A percentile compares a stretch with the other conserved stretches of the same genome.
Conservation (phyloP, 1,140 invertebrate species). For the Leguminivora glycinivorella region DNA sequence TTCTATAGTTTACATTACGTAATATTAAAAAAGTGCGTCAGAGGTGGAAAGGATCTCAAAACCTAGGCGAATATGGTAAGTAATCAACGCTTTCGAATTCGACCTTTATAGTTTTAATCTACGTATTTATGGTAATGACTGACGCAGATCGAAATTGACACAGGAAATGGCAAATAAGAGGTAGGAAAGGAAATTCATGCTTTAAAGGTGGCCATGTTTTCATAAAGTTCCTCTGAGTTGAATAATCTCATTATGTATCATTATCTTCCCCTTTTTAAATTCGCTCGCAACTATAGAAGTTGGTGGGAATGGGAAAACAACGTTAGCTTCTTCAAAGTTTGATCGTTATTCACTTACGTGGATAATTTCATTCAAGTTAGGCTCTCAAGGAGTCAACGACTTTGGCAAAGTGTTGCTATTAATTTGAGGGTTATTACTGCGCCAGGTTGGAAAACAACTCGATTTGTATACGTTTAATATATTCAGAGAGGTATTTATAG, state of each 20-base stretch:
- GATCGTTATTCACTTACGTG: constrained; percentile 19
- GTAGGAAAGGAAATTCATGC: constrained; percentile 5
- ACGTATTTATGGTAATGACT: constrained; percentile 19
- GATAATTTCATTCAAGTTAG: constrained; percentile 8
- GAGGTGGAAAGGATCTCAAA: background rate
- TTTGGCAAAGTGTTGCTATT: background rate
- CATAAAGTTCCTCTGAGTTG: background rate
- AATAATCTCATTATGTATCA: constrained; percentile 10
- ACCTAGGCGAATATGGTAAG: background rate
- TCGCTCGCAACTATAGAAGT: background rate
- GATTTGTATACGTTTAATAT: background rate
- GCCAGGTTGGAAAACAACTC: background rate
- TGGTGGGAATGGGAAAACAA: background rate
- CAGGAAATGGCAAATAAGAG: constrained; percentile 16
- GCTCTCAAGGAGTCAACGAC: constrained; percentile 20
- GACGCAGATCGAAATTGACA: constrained; percentile 16
- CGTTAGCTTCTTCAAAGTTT: background rate
- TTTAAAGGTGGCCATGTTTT: background rate
- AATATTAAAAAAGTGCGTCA: background rate
- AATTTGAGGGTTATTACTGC: constrained; percentile 5
- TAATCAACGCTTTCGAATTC: constrained; percentile 23
- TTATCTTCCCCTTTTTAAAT: background rate
- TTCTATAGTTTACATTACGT: background rate
- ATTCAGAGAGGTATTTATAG: background rate
- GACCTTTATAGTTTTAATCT: constrained; percentile 18